These are phyloP conservation scores for Ligdia adustata DNA, from an alignment of 2,888 invertebrate species.

Conservation along the genomic window DNA sequence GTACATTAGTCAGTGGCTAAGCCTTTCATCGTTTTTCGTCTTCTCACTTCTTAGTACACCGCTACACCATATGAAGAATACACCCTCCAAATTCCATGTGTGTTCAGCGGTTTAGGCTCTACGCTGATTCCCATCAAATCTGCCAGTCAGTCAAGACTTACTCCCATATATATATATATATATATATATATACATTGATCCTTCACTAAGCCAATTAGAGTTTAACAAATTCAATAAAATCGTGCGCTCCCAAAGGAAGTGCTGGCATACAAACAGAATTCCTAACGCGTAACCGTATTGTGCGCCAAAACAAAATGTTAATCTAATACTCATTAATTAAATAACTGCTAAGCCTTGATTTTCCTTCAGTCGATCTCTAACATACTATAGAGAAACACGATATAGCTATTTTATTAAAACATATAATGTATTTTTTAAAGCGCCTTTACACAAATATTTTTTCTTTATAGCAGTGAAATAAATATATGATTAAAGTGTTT, in stretches of 20 bases:
- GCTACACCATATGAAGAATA: too few species aligned
- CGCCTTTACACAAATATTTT: conserved; percentile 5
- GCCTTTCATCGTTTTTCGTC: too few species aligned
- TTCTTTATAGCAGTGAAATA: too few species aligned
- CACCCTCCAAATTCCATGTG: too few species aligned
- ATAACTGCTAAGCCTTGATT: conserved; percentile 73
- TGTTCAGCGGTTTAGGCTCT: too few species aligned
- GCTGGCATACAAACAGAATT: conserved; percentile 61
- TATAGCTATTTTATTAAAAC: not conserved
- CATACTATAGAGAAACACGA: conserved; percentile 59
- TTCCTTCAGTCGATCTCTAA: conserved; percentile 73
- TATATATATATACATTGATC: conserved; percentile 13
- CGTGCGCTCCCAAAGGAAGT: conserved; percentile 66
- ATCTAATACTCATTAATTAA: conserved; percentile 72
- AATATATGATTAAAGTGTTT: too few species aligned
- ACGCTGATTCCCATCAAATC: too few species aligned
- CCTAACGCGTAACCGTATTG: conserved; percentile 64
- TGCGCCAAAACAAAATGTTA: conserved; percentile 80
- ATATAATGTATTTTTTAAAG: not conserved
- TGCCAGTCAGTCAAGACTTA: too few species aligned
- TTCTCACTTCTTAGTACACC: too few species aligned
- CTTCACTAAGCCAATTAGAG: conserved; percentile 32
- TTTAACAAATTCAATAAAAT: conserved; percentile 41
- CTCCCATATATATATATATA: too few species aligned
- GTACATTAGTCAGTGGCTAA: too few species aligned